These are phyloP conservation scores for Sylvietta virens DNA, from an alignment of 2,113 vertebrate genomes.

Conservation along the genomic window DNA sequence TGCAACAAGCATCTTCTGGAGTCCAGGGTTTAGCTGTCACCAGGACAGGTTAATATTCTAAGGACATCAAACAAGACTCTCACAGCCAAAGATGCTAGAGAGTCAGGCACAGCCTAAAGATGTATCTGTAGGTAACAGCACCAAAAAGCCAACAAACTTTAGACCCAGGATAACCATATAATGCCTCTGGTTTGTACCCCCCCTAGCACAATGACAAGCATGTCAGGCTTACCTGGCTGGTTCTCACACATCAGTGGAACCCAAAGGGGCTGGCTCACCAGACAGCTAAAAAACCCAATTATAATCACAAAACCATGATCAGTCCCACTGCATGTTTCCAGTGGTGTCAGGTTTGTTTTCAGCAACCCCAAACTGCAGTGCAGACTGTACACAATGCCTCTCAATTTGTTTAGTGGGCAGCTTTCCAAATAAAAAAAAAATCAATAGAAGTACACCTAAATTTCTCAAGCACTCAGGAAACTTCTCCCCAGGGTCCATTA, in stretches of 20 bases:
- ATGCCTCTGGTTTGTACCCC: not conserved
- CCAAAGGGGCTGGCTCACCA: not conserved
- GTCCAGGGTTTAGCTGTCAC: not conserved
- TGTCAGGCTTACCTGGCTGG: not conserved
- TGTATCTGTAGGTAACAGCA: not conserved
- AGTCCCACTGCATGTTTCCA: not conserved
- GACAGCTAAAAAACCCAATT: not conserved
- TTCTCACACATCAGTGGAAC: not conserved
- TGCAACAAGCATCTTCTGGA: not conserved
- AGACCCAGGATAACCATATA: not conserved
- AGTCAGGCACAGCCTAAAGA: not conserved
- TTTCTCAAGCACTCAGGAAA: not conserved
- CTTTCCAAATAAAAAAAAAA: constrained; percentile 7
- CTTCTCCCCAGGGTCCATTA: not conserved
- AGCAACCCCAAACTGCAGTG: not conserved
- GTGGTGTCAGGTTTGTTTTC: not conserved
- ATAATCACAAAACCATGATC: not conserved
- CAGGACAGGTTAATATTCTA: not conserved
- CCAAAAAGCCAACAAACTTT: not conserved
- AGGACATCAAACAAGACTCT: not conserved
- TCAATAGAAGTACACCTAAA: constrained; percentile 28
- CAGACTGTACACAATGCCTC: not conserved
- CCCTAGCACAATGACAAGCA: not conserved
- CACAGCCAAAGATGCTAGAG: not conserved
- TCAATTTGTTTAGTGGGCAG: not conserved